These are phyloP conservation scores for Tanytarsus gracilentus DNA, from an alignment of 2,888 invertebrate species.

Conservation along the genomic window DNA sequence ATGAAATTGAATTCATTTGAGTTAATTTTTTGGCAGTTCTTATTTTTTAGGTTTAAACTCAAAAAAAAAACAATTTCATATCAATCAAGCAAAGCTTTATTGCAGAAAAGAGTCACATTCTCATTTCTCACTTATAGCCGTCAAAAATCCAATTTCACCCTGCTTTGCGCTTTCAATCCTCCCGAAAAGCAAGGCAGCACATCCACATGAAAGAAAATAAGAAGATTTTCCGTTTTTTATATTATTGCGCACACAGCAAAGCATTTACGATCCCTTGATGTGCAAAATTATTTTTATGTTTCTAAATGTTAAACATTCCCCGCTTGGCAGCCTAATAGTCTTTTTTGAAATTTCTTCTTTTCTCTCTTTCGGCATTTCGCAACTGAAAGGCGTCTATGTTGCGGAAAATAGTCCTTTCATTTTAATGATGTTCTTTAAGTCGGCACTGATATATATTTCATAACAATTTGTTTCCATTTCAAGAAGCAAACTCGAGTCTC, in stretches of 20 bases:
- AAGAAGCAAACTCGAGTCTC: neutral
- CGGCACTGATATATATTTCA: slow-evolving; percentile 9
- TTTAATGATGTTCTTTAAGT: slow-evolving; percentile 25
- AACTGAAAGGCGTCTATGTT: slow-evolving; percentile 14
- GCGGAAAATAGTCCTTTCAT: slow-evolving; percentile 27
- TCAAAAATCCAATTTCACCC: too few relatives aligned
- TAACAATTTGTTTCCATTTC: slow-evolving; percentile 23
- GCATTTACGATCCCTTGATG: slow-evolving; percentile 6
- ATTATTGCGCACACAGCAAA: neutral
- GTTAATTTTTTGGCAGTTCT: too few relatives aligned
- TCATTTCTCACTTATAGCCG: too few relatives aligned
- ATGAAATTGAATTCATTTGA: too few relatives aligned
- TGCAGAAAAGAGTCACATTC: too few relatives aligned
- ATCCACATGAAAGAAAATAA: slow-evolving; percentile 1
- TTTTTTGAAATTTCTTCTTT: neutral
- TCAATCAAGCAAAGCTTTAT: too few relatives aligned
- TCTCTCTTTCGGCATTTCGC: too few relatives aligned
- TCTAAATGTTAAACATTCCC: slow-evolving; percentile 20
- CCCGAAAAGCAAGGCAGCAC: too few relatives aligned
- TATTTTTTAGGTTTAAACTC: neutral
- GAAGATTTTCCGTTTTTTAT: slow-evolving; percentile 2
- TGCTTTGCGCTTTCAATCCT: too few relatives aligned
- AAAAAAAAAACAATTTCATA: neutral
- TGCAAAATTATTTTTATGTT: slow-evolving; percentile 25
- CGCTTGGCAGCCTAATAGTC: slow-evolving; percentile 22